Base-by-base conservation (phyloP, 2,888 invertebrate genomes). In the Cryptus armator region DNA sequence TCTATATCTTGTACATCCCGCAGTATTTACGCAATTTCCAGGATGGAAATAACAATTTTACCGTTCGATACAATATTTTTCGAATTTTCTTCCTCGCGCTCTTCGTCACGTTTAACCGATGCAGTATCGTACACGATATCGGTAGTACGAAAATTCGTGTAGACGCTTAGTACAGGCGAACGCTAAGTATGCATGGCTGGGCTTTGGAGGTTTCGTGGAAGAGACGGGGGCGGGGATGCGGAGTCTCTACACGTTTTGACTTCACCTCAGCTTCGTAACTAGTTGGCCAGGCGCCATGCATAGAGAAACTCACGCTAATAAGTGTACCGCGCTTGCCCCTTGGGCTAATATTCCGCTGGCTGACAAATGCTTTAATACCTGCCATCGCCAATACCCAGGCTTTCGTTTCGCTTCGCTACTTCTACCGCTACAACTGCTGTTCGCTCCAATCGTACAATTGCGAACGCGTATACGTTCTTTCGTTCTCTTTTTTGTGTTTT, bases 341-440 rank as follows among this genome's bases (percentile, higher is more conserved):
- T 84, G 80, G 80, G 88, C 91, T 91, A 91, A 92, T 91, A 92
- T 91, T 91, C 91, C 86, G 85, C 84, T 85, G 87, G 88, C 90
- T 92, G 92, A 93, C 91, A 92, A 93, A 92, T 92, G 92, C 91
- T 90, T 91, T 91, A 93, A 93, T 92, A 91, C 91, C 92, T 91
- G 93, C 90, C 92, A 91, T 91, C 90, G 89, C 86, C 91, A 90
- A 91, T 91, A 88, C 89, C 88, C 19, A 80, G 1, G 66, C 76
- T 66, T 71, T 71, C 67, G 46, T 66, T 53, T 64, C 77, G 48
- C 75, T 48, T 32, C 46, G 43, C 62, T 12, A 51, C 82, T 77
- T 78, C 67, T 19, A 53, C 82, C 43, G 9, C 56, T 81, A 43
- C 53, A 48, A 75, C 46, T 67, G 32, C 44, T 37, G 51, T 7